These are phyloP conservation scores for Agriotes lineatus DNA, from an alignment of 2,888 invertebrate genomes.

Conservation along the genomic window DNA sequence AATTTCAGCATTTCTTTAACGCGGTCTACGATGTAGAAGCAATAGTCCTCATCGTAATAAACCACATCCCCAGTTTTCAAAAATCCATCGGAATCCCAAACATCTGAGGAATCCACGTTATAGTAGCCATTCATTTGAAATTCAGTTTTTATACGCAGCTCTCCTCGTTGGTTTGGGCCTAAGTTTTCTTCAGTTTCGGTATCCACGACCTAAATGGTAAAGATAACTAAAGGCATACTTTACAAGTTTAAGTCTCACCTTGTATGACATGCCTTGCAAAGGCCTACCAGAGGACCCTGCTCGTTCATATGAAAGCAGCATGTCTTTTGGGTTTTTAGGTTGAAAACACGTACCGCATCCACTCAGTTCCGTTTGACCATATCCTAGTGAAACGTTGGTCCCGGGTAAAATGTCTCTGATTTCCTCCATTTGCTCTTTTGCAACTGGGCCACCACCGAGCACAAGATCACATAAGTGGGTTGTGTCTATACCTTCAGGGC, in stretches of 20 bases:
- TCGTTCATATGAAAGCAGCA: neutral
- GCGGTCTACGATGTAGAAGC: constrained; percentile 68
- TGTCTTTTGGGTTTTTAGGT: neutral
- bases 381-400: constrained; percentile 55
- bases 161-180: constrained; percentile 67
- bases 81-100: constrained; percentile 66
- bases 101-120: constrained; percentile 63
- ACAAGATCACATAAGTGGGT: constrained; percentile 47
- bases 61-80: constrained; percentile 69
- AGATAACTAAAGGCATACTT: neutral
- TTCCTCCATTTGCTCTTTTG: constrained; percentile 49
- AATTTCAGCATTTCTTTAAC: constrained; percentile 66
- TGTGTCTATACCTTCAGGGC: constrained; percentile 59
- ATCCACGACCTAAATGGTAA: constrained; percentile 64
- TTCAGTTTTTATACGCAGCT: constrained; percentile 67
- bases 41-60: constrained; percentile 67
- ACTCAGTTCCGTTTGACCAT: constrained; percentile 60
- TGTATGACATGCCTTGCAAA: constrained; percentile 54
- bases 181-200: constrained; percentile 64
- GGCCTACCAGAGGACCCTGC: constrained; percentile 38
- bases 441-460: constrained; percentile 56
- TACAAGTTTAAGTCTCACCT: constrained; percentile 49
- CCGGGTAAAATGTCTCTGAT: constrained; percentile 60
- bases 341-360: neutral
- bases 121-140: constrained; percentile 65